Conservation (phyloP, 2,797 vertebrate genomes). For the Lepilemur ruficaudatus region DNA sequence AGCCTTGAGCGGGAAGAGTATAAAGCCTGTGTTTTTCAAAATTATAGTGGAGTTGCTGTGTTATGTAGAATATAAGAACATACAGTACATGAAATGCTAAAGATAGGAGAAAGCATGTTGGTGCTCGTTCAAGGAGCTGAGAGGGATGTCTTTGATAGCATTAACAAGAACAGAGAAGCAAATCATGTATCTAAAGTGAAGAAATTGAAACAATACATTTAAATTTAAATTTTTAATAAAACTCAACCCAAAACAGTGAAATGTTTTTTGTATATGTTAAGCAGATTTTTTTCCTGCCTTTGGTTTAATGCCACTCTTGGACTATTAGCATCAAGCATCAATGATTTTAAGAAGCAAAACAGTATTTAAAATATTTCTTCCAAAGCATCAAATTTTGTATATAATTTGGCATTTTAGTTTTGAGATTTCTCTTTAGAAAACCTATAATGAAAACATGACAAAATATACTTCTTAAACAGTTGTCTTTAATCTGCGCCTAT, state of each 20-base stretch:
- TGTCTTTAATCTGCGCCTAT: background rate
- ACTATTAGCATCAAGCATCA: background rate
- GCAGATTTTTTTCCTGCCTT: background rate
- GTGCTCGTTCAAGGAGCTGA: background rate
- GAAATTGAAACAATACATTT: background rate
- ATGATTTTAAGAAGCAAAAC: background rate
- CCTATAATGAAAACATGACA: background rate
- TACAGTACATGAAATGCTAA: fast-evolving
- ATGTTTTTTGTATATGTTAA: background rate
- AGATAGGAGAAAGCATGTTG: fast-evolving
- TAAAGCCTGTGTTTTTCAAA: background rate
- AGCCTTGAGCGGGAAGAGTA: background rate
- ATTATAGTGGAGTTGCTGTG: background rate
- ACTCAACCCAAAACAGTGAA: background rate
- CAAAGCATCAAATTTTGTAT: background rate
- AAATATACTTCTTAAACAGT: background rate
- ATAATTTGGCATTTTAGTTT: background rate
- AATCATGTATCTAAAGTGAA: background rate
- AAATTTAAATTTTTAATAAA: conserved; percentile 26
- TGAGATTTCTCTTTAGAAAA: background rate
- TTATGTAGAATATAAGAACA: fast-evolving
- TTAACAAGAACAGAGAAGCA: background rate
- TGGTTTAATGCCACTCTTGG: background rate
- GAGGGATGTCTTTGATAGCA: too few species aligned
- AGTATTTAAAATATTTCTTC: background rate